Conservation (phyloP, 2,888 invertebrate species). For the Eurytoma californica region DNA sequence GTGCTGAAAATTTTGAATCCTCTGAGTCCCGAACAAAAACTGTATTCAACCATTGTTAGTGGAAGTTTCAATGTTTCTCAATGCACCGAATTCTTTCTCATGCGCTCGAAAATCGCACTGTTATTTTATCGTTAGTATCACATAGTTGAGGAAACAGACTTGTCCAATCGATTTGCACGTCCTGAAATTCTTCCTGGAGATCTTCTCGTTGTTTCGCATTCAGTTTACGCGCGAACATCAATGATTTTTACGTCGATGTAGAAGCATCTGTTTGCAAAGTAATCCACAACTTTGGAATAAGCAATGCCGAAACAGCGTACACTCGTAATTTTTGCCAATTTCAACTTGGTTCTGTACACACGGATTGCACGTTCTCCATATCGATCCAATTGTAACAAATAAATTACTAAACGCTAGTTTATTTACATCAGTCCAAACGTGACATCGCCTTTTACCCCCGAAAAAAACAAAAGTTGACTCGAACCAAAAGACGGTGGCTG, state of each 20-base stretch:
- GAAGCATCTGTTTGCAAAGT: no score
- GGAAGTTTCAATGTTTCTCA: constrained; percentile 6
- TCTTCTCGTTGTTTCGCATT: constrained; percentile 1
- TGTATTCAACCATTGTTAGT: no score
- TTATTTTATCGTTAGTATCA: constrained; percentile 65
- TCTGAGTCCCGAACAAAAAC: not conserved
- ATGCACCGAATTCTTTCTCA: not conserved
- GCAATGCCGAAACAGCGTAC: constrained; percentile 5
- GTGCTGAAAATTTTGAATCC: not conserved
- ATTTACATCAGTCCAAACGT: constrained; percentile 27
- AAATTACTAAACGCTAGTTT: constrained; percentile 35
- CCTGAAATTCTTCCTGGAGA: not conserved
- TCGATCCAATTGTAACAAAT: constrained; percentile 16
- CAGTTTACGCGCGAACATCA: not conserved
- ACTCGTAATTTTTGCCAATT: constrained; percentile 26
- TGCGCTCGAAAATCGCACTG: constrained; percentile 3
- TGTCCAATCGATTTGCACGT: constrained; percentile 60
- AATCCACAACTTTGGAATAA: constrained; percentile 5
- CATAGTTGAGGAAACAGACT: constrained; percentile 64
- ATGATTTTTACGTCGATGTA: not conserved
- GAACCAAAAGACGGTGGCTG: no score
- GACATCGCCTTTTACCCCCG: no score
- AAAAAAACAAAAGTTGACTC: no score
- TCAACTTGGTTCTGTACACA: constrained; percentile 19
- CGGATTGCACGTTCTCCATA: not conserved